Evolutionary conservation across 2,888 invertebrate species (phyloP).

Genomic region (Elegia similella): DNA sequence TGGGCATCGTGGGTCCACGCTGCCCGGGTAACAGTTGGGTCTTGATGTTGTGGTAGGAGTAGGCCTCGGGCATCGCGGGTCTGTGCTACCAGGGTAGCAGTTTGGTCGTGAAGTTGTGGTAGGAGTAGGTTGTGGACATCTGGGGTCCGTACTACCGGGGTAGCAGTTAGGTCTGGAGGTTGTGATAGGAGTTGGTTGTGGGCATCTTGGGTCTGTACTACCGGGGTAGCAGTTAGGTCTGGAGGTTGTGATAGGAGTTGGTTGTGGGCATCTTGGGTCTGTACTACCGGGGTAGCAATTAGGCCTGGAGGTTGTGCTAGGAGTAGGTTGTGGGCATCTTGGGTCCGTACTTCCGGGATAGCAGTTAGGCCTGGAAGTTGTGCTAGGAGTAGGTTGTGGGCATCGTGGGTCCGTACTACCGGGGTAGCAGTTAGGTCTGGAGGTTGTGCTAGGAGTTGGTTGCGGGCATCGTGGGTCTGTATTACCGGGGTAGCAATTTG

Average conservation of each 20-base stretch:
- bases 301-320: conserved; percentile 23
- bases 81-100: conserved; percentile 29
- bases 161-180: conserved; percentile 30
- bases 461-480: conserved; percentile 33
- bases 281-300: conserved; percentile 47
- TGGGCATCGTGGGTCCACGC: conserved; percentile 28
- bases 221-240: conserved; percentile 34
- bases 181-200: conserved; percentile 33
- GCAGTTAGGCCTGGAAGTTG: conserved; percentile 22
- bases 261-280: conserved; percentile 40
- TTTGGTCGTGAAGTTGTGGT: conserved; percentile 26
- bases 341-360: conserved; percentile 28
- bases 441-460: conserved; percentile 33
- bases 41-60: conserved; percentile 21
- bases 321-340: conserved; percentile 29
- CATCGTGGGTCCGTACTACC: conserved; percentile 42
- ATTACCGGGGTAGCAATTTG: conserved; percentile 48
- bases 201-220: conserved; percentile 35
- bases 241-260: conserved; percentile 32
- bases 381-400: conserved; percentile 29
- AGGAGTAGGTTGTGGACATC: conserved; percentile 38
- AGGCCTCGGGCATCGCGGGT: conserved; percentile 43
- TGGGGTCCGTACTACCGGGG: conserved; percentile 32
- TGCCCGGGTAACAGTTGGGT: conserved; percentile 27
- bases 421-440: conserved; percentile 24